Conservation (phyloP, 2,113 vertebrate species). For the Syrmaticus mikado region DNA sequence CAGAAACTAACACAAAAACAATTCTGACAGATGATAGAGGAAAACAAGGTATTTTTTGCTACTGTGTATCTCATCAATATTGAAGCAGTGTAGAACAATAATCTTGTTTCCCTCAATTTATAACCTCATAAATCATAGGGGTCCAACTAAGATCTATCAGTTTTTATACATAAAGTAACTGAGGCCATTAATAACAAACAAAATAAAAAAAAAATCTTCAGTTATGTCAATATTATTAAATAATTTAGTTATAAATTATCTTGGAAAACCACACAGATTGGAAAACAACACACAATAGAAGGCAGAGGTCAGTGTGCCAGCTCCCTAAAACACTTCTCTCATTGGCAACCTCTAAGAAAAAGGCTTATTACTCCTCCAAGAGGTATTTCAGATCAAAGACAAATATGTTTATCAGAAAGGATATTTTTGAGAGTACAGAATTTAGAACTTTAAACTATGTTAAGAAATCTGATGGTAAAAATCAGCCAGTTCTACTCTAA, state of each 20-base stretch:
- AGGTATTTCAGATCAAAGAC: background rate
- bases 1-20: background rate
- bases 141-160: background rate
- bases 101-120: background rate
- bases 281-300: background rate
- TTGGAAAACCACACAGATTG: background rate
- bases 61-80: accelerated
- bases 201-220: background rate
- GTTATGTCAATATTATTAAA: background rate
- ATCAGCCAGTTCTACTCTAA: background rate
- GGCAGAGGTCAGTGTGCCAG: background rate
- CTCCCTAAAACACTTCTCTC: background rate
- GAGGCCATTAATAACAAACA: background rate
- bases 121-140: background rate
- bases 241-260: background rate
- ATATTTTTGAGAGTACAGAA: conserved; percentile 4
- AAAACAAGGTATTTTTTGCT: background rate
- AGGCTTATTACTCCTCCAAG: background rate
- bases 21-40: background rate
- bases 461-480: conserved; percentile 16
- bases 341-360: background rate
- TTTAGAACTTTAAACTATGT: conserved; percentile 15
- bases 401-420: background rate
- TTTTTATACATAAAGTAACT: background rate
- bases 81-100: background rate